Base-by-base conservation (phyloP, 2,113 vertebrate genomes). In the Salvelinus alpinus region DNA sequence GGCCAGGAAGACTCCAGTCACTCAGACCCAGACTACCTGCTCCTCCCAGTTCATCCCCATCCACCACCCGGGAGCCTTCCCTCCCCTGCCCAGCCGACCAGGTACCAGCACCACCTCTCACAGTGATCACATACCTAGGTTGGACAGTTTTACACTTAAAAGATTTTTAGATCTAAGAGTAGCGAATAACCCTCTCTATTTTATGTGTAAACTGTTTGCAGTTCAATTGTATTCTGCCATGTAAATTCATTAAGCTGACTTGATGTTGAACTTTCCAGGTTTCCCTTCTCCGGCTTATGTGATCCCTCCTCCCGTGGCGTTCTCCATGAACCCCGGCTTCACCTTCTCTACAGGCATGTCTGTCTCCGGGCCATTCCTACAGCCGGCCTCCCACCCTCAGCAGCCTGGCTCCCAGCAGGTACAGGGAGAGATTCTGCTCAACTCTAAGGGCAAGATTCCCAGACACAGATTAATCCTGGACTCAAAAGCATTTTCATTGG, bases 11-110 rank as follows among this genome's bases (percentile, higher is more conserved):
- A 97, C 95, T 25, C 95, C 97, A 24, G 95, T 95, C 79, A 95
- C 94, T 34, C 95, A 94, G 70, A 96, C 93, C 67, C 97, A 96
- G 84, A 91, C 91, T 48, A 95, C 94, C 73, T 95, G 93, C 92
- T 96, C 93, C 64, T 97, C 97, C 66, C 97, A 98, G 93, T 98
- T 99, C 88, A 99, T 99, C 92, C 96, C 97, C 64, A 97, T 99
- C 84, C 97, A 98, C 80, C 97, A 99, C 75, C 96, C 96, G 71
- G 97, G 96, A 91, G 97, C 97, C 72, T 99, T 99, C 83, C 97
- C 97, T 1, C 97, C 97, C 4, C 94, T 99, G 80, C 96, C 96
- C 72, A 99, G 97, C 90, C 90, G 97, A 18, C 96, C 97, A 80
- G 96, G 97, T 99, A 92, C 70, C 59, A 38, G 14, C 20, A 24